Percentiles rank a stretch among this genome's conserved stretches.
phyloP scores from a whole-genome alignment of 2,888 invertebrate species.

The Tenthredo scrophulariae region DNA sequence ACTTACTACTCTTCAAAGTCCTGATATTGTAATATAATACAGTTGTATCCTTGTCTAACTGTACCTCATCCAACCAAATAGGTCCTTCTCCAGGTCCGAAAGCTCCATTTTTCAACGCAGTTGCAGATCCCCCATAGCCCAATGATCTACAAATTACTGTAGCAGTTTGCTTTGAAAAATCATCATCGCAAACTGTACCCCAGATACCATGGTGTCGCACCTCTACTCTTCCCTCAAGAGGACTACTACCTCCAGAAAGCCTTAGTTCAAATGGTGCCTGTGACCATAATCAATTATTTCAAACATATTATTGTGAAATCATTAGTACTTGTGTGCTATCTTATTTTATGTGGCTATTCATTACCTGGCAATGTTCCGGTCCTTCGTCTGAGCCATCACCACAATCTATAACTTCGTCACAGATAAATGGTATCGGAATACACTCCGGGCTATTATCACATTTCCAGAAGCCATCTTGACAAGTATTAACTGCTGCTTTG shows the following conservation, averaged over 20 bases:
- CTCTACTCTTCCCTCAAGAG: conserved; percentile 85
- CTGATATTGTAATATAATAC: background rate
- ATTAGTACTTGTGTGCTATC: conserved; percentile 19
- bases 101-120: conserved; percentile 80
- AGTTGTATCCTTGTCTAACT: background rate
- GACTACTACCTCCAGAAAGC: conserved; percentile 81
- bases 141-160: conserved; percentile 82
- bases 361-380: conserved; percentile 81
- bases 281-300: conserved; percentile 41
- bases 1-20: background rate
- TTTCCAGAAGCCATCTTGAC: conserved; percentile 83
- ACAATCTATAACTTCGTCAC: conserved; percentile 84
- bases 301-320: background rate
- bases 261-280: conserved; percentile 82
- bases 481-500: conserved; percentile 81
- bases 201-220: conserved; percentile 85
- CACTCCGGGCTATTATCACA: conserved; percentile 83
- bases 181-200: conserved; percentile 91
- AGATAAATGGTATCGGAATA: conserved; percentile 82
- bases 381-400: conserved; percentile 84
- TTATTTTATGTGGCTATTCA: conserved; percentile 56
- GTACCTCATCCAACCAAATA: conserved; percentile 86
- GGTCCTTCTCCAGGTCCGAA: conserved; percentile 83
- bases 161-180: conserved; percentile 85
- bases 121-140: conserved; percentile 80